Base-by-base conservation (phyloP, 2,888 invertebrate genomes). In the Drosophila prostipennis region DNA sequence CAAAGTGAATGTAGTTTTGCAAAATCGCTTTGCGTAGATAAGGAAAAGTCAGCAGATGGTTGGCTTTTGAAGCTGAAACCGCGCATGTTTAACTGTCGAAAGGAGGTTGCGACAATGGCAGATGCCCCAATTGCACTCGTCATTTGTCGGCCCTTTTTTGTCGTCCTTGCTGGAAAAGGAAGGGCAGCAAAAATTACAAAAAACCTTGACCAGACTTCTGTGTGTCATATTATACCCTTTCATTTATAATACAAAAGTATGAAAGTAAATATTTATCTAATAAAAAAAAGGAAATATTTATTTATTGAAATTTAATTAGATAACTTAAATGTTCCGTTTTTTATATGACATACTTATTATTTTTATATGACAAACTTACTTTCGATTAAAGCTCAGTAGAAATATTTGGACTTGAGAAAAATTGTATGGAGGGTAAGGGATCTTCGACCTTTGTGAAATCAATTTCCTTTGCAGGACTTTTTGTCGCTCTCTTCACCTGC, bases 1-100 rank as follows among this genome's bases (percentile, higher is more conserved):
- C 80, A 86, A 80, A 83, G 76, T 65, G 75, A 72, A 78, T 61
- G 69, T 67, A 83, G 80, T 75, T 79, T 6, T 6, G 67, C 70
- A 78, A 84, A 84, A 81, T 79, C 64, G 85, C 79, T 74, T 79
- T 76, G 71, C 54, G 67, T 72, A 74, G 85, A 81, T 79, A 85
- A 81, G 77, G 67, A 67, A 67, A 84, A 42, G 79, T 58, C 74
- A 81, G 71, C 85, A 85, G 82, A 49, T 81, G 76, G 51, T 57
- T 42, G 36, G 45, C 23, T 34, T 48, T 49, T 40, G n/a, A 42
- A 42, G 36, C 16, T 19, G n/a, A 16, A 34, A 34, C 42, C 43
- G 34, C 39, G 54, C 36, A 46, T 69, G 79, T 87, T 81, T 76
- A 74, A 87, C 87, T 72, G 69, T 46, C 59, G 55, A 58, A 63